These are phyloP conservation scores for Lagorchestes hirsutus DNA, from an alignment of 2,797 vertebrate genomes.

Conservation along the genomic window DNA sequence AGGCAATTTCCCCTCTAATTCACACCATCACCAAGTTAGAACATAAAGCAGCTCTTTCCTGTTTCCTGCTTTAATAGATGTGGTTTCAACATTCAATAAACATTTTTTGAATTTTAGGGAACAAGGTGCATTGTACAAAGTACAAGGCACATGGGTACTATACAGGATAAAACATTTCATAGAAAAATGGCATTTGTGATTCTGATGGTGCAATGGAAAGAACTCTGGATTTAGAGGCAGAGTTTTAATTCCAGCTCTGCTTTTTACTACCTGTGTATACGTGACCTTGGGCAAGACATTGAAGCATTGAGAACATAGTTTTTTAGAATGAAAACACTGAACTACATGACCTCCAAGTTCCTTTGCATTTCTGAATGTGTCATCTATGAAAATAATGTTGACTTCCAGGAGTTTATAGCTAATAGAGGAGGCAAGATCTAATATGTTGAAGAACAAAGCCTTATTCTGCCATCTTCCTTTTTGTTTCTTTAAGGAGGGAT, in stretches of 20 bases:
- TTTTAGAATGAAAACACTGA: background rate
- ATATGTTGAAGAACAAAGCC: background rate
- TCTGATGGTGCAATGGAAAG: background rate
- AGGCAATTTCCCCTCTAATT: background rate
- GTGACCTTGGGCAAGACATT: background rate
- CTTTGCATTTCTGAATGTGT: background rate
- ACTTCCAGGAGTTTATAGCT: background rate
- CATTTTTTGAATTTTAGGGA: background rate
- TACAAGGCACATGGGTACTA: background rate
- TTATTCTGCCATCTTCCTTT: background rate
- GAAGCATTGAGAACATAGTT: background rate
- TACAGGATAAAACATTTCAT: background rate
- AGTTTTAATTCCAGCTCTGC: background rate
- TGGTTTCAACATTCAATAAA: background rate
- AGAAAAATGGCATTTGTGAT: background rate
- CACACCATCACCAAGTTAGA: background rate
- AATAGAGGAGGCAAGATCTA: background rate
- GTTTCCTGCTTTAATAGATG: background rate
- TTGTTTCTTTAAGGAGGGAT: background rate
- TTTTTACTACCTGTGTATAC: background rate
- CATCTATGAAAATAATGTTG: background rate
- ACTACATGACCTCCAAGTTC: background rate
- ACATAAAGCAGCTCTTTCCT: background rate
- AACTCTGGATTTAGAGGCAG: background rate
- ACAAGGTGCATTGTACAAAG: background rate